Conservation (phyloP, 2,113 vertebrate species). For the Rhizomys pruinosus region DNA sequence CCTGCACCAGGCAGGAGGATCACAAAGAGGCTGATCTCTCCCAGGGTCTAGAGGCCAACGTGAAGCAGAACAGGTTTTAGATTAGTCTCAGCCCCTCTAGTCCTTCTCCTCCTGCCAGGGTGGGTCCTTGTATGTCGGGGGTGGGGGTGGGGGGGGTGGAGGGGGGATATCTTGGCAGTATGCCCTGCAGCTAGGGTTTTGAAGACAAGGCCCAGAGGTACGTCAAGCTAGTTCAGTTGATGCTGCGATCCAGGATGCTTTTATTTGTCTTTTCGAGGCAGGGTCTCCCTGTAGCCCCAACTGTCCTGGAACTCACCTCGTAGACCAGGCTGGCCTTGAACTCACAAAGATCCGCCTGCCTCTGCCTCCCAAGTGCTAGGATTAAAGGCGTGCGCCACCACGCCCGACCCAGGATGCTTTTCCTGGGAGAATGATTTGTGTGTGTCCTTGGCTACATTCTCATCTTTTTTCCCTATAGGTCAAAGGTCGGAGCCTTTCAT, state of each 20-base stretch:
- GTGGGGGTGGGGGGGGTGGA: too few species aligned
- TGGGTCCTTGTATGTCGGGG: too few species aligned
- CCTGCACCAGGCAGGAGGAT: background rate
- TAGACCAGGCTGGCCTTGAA: too few species aligned
- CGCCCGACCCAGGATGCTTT: rapidly evolving
- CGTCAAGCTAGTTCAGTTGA: too few species aligned
- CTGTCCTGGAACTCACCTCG: too few species aligned
- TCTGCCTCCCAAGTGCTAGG: too few species aligned
- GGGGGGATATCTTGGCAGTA: too few species aligned
- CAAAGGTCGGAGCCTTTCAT: conserved; percentile 92
- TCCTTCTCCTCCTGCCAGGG: rapidly evolving
- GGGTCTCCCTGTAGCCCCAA: too few species aligned
- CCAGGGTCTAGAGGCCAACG: rapidly evolving
- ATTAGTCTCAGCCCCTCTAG: rapidly evolving
- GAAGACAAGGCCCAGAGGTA: rapidly evolving
- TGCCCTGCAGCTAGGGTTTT: rapidly evolving
- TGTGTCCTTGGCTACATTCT: background rate
- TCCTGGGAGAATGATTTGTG: rapidly evolving
- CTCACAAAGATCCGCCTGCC: too few species aligned
- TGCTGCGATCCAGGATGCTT: rapidly evolving
- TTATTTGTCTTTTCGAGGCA: too few species aligned
- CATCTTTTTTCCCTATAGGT: conserved; percentile 85
- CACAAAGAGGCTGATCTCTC: background rate
- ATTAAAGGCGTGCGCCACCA: too few species aligned
- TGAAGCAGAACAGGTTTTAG: rapidly evolving